Conservation (phyloP, 2,888 invertebrate genomes). For the Acanthosepion lycidas region DNA sequence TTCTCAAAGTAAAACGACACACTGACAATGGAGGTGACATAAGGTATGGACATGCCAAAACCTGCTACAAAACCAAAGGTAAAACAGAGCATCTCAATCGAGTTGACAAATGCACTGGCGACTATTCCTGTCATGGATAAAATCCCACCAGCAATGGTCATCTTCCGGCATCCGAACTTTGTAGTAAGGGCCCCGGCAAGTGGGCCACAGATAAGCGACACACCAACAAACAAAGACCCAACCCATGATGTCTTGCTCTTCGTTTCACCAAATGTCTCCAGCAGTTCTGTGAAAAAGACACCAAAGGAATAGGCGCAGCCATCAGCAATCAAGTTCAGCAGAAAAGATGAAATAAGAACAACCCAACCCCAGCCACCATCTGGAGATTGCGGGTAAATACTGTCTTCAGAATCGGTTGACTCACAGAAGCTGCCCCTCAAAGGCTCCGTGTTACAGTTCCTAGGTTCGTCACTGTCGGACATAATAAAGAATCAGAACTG, state of each 20-base stretch:
- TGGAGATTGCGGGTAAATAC: constrained; percentile 76
- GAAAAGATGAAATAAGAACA: constrained; percentile 89
- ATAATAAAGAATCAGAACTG: constrained; percentile 64
- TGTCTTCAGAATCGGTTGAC: constrained; percentile 54
- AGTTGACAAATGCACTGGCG: constrained; percentile 66
- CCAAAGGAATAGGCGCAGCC: constrained; percentile 95
- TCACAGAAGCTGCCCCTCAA: constrained; percentile 53
- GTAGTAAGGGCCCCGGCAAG: constrained; percentile 71
- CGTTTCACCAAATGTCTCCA: constrained; percentile 87
- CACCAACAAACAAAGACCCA: constrained; percentile 91
- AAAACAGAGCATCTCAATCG: constrained; percentile 70
- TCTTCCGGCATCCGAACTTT: constrained; percentile 72
- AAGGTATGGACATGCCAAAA: constrained; percentile 72
- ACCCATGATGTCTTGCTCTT: constrained; percentile 92
- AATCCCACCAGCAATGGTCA: constrained; percentile 71
- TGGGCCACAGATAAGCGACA: constrained; percentile 82
- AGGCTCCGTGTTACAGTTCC: constrained; percentile 35
- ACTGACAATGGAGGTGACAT: constrained; percentile 73
- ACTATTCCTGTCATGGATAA: constrained; percentile 70
- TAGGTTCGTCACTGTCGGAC: constrained; percentile 51
- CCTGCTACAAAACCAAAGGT: constrained; percentile 73
- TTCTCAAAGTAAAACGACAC: constrained; percentile 75
- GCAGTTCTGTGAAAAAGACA: constrained; percentile 88
- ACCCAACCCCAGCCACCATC: constrained; percentile 97
- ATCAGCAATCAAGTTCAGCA: constrained; percentile 92